Base-by-base conservation (phyloP, 2,888 invertebrate species). In the Entomobrya proxima region DNA sequence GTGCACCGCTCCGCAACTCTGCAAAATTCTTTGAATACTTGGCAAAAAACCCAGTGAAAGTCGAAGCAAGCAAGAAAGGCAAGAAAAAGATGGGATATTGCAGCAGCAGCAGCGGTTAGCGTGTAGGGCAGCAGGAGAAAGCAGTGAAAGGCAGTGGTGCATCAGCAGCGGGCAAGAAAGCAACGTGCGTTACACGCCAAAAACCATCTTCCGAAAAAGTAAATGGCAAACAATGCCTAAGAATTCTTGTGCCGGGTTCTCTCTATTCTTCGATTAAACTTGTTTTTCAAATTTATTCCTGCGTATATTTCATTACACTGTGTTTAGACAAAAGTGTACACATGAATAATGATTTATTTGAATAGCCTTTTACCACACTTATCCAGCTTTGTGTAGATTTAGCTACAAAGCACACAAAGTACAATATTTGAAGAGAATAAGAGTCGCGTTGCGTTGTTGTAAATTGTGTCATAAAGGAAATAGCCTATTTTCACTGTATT, bases 1-100 rank as follows among this genome's bases (percentile, higher is more conserved):
- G 52, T 47, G 47, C 21, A 47, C 30, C 27, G 64, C 24, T 58
- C 15, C 1, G 47, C 50, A 47, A 30, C 50, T 50, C 9, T 50
- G 27, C 24, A 27, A 35, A 52, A 80, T 80, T 80, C 55, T 52
- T 50, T 40, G 69, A 80, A 80, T 80, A 55, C 30, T 79, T 79
- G 47, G 27, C 27, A 1, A 30, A 18, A 27, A 37, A 18, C 15
- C 18, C 40, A 40, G 40, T 21, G 21, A 40, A 55, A 75, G 35
- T 37, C 37, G 52, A 55, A 55, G 37, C 21, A 24, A 55, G 75
- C 35, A 37, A 55, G 18, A n/a, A 30, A 52, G n/a, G 52, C 40
- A 75, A 15, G 55, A 47, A 30, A 37, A 24, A 30, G 0, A 37
- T 21, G 24, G 15, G 18, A 21, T 52, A 13, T 37, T 37, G 67